Conservation (phyloP, 1,140 invertebrate species). For the Orchesella cincta region DNA sequence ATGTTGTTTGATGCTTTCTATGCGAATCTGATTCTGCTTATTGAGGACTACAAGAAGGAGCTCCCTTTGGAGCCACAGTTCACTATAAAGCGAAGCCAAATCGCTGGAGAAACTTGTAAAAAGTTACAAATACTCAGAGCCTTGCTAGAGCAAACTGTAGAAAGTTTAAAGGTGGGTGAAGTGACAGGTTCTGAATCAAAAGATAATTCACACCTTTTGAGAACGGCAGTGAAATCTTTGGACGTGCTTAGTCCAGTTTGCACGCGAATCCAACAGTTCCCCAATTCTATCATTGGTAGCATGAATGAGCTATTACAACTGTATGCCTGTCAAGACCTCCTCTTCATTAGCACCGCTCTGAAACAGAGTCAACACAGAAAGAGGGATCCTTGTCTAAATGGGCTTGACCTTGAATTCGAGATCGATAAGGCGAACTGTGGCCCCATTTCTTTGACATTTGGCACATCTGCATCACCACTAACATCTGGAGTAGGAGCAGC, state of each 20-base stretch:
- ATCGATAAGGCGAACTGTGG: not conserved
- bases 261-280: too few species aligned
- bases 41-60: conserved; percentile 5
- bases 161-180: not conserved
- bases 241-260: not conserved
- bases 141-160: not conserved
- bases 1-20: not conserved
- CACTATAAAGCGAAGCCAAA: not conserved
- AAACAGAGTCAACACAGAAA: not conserved
- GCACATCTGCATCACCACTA: too few species aligned
- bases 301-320: not conserved
- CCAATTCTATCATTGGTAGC: too few species aligned
- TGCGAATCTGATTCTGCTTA: not conserved
- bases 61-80: not conserved
- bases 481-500: too few species aligned
- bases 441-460: not conserved
- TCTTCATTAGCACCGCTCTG: not conserved
- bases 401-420: not conserved
- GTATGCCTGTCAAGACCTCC: not conserved
- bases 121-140: not conserved
- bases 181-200: not conserved
- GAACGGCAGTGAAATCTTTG: not conserved
- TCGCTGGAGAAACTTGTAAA: not conserved
- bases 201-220: not conserved
- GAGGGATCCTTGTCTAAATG: too few species aligned